phyloP scores from a whole-genome alignment of 2,888 invertebrate genomes.

The Ectobius pallidus region DNA sequence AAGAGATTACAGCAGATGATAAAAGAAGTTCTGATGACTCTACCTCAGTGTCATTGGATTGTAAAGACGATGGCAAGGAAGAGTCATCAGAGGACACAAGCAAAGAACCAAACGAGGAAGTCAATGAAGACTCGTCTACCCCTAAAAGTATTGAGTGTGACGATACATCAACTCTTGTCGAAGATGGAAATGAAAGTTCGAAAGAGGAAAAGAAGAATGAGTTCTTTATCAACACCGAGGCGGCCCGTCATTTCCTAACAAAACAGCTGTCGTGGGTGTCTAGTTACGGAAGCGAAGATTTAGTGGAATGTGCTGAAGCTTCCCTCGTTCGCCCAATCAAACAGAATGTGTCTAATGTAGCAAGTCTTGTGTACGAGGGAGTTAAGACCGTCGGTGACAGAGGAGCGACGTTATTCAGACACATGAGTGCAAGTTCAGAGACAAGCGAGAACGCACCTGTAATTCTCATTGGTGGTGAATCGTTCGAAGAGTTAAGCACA shows the following conservation, averaged over 20 bases:
- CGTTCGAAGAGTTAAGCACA: slow-evolving; percentile 56
- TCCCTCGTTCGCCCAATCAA: slow-evolving; percentile 61
- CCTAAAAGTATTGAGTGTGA: not conserved
- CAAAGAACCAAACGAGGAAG: not conserved
- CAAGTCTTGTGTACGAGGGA: slow-evolving; percentile 75
- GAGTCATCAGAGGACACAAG: not conserved
- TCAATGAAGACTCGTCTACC: not conserved
- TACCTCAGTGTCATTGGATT: slow-evolving; percentile 60
- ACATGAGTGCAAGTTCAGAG: slow-evolving; percentile 76
- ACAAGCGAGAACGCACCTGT: slow-evolving; percentile 59
- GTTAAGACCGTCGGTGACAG: slow-evolving; percentile 77
- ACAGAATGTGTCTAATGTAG: slow-evolving; percentile 75
- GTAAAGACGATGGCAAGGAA: slow-evolving; percentile 43
- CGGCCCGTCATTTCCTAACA: slow-evolving; percentile 76
- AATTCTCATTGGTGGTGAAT: slow-evolving; percentile 50
- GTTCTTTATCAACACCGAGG: slow-evolving; percentile 78
- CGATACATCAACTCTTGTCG: no score
- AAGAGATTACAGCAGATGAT: slow-evolving; percentile 57
- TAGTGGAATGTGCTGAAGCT: slow-evolving; percentile 68
- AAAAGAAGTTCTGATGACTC: slow-evolving; percentile 63
- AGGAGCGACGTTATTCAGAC: slow-evolving; percentile 73
- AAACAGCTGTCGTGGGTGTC: slow-evolving; percentile 77
- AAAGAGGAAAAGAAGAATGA: slow-evolving; percentile 63
- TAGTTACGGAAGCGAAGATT: slow-evolving; percentile 65
- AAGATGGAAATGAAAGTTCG: slow-evolving; percentile 50